Base-by-base conservation (phyloP, 2,888 invertebrate genomes). In the Dichetophora obliterata region DNA sequence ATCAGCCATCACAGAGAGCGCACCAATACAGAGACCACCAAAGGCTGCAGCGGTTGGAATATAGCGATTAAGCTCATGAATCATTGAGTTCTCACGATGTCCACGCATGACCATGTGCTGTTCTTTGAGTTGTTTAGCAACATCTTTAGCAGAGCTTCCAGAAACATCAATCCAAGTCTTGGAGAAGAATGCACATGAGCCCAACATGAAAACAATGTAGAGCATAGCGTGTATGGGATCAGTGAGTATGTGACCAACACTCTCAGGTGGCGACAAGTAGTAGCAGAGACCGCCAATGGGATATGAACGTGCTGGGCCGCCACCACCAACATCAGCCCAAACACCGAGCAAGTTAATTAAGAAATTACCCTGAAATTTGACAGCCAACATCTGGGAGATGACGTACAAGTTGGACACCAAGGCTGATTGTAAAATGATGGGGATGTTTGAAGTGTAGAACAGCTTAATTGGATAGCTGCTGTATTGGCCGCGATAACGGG, bases 51-150 rank as follows among this genome's bases (percentile, higher is more conserved):
- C 99, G 5, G 99, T 99, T 37, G 99, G 99, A 90, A 99, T 99
- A 92, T 99, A 99, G 82, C 99, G 93, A 92, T 99, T 99, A 85
- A 99, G 91, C 90, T 99, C 99, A 90, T 99, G 98, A 89, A 99
- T 98, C 98, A 99, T 98, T 0, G 99, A 99, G 90, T 98, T 97
- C 90, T 99, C 99, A 84, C 99, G 92, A 91, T 99, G 99, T 22
- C 99, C 99, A 81, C 98, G 93, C 99, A 99, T 99, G 83, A 99
- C 98, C 99, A 99, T 99, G 90, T 99, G 99, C 89, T 99, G 99
- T 88, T 99, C 99, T 88, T 98, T 98, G 83, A 99, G 91, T 90
- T 99, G 99, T 91, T 99, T 99, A 80, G 99, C 99, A 83, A 99
- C 98, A 92, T 99, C 99, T 91, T 99, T 99, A 81, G 99, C 99